Conservation (phyloP, 1,140 invertebrate genomes). For the Aphelenchoides avenae region DNA sequence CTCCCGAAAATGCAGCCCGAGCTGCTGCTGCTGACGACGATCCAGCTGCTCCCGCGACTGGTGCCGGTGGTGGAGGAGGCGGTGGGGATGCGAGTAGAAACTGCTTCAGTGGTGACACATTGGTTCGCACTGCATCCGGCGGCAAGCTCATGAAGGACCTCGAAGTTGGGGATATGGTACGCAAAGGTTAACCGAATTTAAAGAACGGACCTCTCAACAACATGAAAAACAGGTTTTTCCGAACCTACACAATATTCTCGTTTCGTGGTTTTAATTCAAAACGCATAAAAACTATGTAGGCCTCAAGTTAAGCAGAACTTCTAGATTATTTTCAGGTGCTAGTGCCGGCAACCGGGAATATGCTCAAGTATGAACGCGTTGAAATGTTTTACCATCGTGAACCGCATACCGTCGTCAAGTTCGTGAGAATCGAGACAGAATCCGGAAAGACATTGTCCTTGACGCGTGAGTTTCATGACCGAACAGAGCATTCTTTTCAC, state of each 20-base stretch:
- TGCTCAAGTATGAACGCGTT: constrained; percentile 42
- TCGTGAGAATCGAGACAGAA: constrained; percentile 35
- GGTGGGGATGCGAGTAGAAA: no score
- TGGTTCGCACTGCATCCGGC: no score
- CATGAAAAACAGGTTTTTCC: neutral
- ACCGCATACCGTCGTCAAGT: constrained; percentile 30
- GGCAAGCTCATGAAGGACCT: constrained; percentile 46
- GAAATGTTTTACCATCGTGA: constrained; percentile 49
- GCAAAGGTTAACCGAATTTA: neutral
- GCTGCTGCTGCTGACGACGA: no score
- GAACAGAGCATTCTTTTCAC: constrained; percentile 3
- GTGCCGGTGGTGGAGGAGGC: no score
- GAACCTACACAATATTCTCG: neutral
- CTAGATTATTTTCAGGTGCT: constrained; percentile 31
- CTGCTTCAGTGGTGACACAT: no score
- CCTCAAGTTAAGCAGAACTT: no score
- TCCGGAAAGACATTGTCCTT: constrained; percentile 39
- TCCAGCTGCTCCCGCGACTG: no score
- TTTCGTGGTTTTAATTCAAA: neutral
- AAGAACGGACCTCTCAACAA: neutral
- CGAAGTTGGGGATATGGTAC: constrained; percentile 30
- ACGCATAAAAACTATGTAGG: no score
- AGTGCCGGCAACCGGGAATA: constrained; percentile 34
- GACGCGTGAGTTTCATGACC: constrained; percentile 24
- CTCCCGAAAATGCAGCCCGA: no score